Conservation (phyloP, 2,888 invertebrate species). For the Agrochola circellaris region DNA sequence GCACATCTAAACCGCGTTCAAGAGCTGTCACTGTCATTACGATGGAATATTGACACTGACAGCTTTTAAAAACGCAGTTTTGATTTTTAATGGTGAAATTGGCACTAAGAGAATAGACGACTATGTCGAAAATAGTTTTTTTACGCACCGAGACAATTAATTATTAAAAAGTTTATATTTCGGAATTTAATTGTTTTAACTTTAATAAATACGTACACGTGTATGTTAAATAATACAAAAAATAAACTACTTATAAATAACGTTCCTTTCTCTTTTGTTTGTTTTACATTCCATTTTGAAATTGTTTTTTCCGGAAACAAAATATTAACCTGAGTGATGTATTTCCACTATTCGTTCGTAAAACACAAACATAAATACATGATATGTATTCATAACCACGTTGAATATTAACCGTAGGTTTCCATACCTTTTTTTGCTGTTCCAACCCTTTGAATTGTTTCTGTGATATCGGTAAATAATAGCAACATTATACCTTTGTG, state of each 20-base stretch:
- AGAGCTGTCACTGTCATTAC: no score
- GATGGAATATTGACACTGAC: no score
- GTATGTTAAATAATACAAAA: neutral
- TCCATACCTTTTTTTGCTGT: slow-evolving; percentile 64
- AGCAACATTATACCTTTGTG: slow-evolving; percentile 66
- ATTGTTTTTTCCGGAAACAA: slow-evolving; percentile 34
- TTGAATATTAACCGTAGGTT: slow-evolving; percentile 68
- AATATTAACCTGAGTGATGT: slow-evolving; percentile 43
- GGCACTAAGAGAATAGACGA: no score
- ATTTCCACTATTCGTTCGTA: slow-evolving; percentile 36
- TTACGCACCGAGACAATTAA: neutral
- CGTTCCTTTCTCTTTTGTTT: slow-evolving; percentile 7
- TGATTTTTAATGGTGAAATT: no score
- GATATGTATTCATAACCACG: slow-evolving; percentile 63
- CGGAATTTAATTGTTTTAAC: neutral
- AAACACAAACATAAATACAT: slow-evolving; percentile 64
- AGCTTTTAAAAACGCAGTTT: no score
- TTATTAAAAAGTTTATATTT: neutral
- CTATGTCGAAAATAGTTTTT: neutral
- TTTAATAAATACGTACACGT: neutral
- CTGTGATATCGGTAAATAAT: slow-evolving; percentile 69
- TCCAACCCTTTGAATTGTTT: slow-evolving; percentile 71
- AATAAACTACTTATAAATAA: neutral
- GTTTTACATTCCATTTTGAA: slow-evolving; percentile 12
- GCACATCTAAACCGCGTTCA: no score